A percentile compares a stretch with the other conserved stretches of the same genome.
Evolutionary conservation across 1,140 invertebrate genomes (phyloP).

Genomic region (Diabrotica undecimpunctata): DNA sequence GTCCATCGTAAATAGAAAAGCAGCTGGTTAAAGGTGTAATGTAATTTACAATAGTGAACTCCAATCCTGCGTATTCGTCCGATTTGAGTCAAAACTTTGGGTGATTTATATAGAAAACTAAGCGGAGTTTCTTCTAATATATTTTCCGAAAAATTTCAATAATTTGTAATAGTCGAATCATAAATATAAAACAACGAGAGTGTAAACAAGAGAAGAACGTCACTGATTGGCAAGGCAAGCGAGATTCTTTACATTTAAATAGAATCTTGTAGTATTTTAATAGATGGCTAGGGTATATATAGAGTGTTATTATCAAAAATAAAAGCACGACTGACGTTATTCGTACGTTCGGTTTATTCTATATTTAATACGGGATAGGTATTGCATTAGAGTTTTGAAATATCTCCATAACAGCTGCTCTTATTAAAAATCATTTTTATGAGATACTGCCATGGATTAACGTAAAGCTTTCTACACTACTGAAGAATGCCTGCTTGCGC

Average conservation of each 20-base stretch:
- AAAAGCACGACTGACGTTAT: slow-evolving; percentile 17
- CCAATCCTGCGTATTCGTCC: too few species aligned
- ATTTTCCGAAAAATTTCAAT: slow-evolving; percentile 10
- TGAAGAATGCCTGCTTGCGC: not conserved
- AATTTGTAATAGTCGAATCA: slow-evolving; percentile 10
- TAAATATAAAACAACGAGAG: slow-evolving; percentile 14
- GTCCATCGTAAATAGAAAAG: too few species aligned
- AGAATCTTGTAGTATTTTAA: slow-evolving; percentile 19
- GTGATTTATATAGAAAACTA: too few species aligned
- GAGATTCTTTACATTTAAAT: slow-evolving; percentile 20
- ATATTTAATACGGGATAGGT: slow-evolving; percentile 15
- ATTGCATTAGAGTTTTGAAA: slow-evolving; percentile 18
- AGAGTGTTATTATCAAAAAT: slow-evolving; percentile 18
- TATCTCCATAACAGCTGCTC: slow-evolving; percentile 13
- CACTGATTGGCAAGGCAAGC: slow-evolving; percentile 21
- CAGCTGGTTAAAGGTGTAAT: too few species aligned
- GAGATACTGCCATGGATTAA: not conserved
- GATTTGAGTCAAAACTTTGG: too few species aligned
- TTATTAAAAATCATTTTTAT: slow-evolving; percentile 16
- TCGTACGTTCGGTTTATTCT: slow-evolving; percentile 18
- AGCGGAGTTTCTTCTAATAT: not conserved
- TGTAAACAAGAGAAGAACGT: slow-evolving; percentile 17
- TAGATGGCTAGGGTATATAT: slow-evolving; percentile 16
- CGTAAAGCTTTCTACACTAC: not conserved
- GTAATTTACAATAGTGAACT: too few species aligned